Evolutionary conservation across 2,888 invertebrate genomes (phyloP).

Genomic region (Aporophyla lueneburgensis): DNA sequence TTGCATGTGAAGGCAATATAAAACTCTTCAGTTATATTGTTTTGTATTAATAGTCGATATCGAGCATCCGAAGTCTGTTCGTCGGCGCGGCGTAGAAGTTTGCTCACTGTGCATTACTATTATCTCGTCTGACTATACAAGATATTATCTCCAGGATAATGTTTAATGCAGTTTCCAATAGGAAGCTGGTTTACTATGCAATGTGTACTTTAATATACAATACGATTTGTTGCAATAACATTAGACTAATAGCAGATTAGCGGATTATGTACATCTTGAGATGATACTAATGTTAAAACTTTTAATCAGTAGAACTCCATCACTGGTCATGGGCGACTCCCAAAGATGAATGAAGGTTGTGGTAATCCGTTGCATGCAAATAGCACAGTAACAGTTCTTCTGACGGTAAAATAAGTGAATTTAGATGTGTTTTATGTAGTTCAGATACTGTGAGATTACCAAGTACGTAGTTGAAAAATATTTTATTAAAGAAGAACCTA

Average conservation of each 20-base stretch:
- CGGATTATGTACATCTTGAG: not conserved
- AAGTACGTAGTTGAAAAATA: constrained; percentile 3
- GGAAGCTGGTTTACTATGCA: not conserved
- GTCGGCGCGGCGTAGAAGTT: constrained; percentile 13
- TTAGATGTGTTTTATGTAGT: not conserved
- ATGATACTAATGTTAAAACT: not conserved
- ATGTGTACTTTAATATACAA: not conserved
- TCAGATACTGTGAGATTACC: not conserved
- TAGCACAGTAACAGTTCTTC: not conserved
- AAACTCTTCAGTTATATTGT: not conserved
- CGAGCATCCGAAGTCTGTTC: not conserved
- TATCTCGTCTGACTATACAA: constrained; percentile 10
- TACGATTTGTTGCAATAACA: not conserved
- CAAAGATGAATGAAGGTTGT: not conserved
- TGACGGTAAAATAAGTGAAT: not conserved
- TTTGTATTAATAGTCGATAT: not conserved
- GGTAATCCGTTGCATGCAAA: not conserved
- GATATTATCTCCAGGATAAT: not conserved
- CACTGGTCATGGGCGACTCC: not conserved
- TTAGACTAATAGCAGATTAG: not conserved
- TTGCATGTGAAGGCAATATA: not conserved
- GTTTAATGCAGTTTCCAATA: not conserved
- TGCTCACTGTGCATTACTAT: constrained; percentile 1
- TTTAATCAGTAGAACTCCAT: not conserved
- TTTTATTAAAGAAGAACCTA: not conserved